Conservation (phyloP, 1,140 invertebrate genomes). For the Drosophila sp. region DNA sequence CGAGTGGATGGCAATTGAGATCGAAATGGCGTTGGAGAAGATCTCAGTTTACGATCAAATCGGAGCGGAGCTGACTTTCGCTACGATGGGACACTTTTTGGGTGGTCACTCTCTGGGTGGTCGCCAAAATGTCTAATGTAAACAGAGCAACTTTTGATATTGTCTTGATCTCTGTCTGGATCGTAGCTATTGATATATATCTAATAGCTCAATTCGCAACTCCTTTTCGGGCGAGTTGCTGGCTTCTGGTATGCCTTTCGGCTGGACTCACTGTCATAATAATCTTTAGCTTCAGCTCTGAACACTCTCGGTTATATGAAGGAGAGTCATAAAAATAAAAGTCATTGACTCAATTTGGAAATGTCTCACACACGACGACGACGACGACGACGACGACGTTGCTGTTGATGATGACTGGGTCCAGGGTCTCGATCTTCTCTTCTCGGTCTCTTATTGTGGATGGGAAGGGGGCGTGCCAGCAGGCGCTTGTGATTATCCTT, state of each 20-base stretch:
- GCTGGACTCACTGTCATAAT: not conserved
- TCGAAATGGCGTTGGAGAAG: not conserved
- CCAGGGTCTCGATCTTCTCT: not conserved
- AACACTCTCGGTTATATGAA: not conserved
- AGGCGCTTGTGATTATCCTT: constrained; percentile 81
- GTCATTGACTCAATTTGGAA: constrained; percentile 81
- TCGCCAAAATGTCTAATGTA: too few relatives aligned
- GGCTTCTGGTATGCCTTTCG: too few relatives aligned
- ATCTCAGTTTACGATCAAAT: not conserved
- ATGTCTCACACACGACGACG: constrained; percentile 75
- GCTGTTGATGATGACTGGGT: not conserved
- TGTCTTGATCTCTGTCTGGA: not conserved
- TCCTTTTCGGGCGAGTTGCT: constrained; percentile 19
- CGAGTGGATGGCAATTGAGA: constrained; percentile 38
- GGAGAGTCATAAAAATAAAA: constrained; percentile 73
- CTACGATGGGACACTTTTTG: not conserved
- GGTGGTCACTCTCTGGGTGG: constrained; percentile 15
- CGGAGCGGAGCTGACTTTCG: not conserved
- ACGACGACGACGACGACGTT: not conserved
- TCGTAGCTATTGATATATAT: constrained; percentile 7
- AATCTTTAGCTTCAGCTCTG: not conserved
- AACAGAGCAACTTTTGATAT: too few relatives aligned
- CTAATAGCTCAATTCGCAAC: constrained; percentile 75
- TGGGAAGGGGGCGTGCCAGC: constrained; percentile 65
- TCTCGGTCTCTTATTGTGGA: constrained; percentile 29